phyloP scores from a whole-genome alignment of 2,888 invertebrate genomes.

The Coelogynopora nodosa region DNA sequence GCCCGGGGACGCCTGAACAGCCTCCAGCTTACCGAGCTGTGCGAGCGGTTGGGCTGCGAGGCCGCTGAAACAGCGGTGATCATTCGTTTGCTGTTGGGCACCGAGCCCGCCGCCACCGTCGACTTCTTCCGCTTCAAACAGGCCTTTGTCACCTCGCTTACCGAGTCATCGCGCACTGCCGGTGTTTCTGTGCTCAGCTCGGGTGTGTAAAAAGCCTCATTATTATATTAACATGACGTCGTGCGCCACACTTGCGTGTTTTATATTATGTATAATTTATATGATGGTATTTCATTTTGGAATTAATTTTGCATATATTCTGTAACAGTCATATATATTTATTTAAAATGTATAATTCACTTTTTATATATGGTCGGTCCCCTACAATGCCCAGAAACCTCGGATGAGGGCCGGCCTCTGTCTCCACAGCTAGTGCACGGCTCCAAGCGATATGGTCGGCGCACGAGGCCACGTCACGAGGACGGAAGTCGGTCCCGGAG shows the following conservation, averaged over 20 bases:
- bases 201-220: not conserved
- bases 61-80: not conserved
- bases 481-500: not conserved
- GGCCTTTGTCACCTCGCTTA: not conserved
- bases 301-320: too few relatives aligned
- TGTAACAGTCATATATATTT: not conserved
- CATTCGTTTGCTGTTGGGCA: not conserved
- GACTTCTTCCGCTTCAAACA: constrained; percentile 19
- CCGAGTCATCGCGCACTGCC: not conserved
- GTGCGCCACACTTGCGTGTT: too few relatives aligned
- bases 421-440: constrained; percentile 44
- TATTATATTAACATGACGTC: too few relatives aligned
- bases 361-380: too few relatives aligned
- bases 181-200: not conserved
- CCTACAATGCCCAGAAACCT: not conserved
- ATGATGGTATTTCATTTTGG: too few relatives aligned
- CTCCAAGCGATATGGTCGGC: constrained; percentile 44
- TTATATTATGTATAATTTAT: too few relatives aligned
- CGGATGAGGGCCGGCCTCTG: not conserved
- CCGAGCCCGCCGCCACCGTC: not conserved
- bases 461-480: constrained; percentile 39
- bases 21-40: not conserved
- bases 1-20: not conserved
- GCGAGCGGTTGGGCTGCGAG: not conserved
- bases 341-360: not conserved